Conservation (phyloP, 2,113 vertebrate genomes). For the Mobula hypostoma region DNA sequence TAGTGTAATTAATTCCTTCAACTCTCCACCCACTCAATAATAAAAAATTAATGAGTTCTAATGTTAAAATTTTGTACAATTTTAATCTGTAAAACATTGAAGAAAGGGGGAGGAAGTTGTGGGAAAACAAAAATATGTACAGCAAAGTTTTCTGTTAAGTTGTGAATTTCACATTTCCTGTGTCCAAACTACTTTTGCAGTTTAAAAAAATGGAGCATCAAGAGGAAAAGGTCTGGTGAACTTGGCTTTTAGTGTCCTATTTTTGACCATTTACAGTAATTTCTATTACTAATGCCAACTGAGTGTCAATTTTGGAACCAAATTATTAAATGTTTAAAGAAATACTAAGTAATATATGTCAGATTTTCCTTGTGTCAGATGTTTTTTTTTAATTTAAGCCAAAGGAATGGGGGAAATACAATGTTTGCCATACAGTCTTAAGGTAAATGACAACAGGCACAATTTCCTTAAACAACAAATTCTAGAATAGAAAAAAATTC, state of each 20-base stretch:
- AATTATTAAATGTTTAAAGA: slow-evolving; percentile 29
- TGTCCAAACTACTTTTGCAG: background rate
- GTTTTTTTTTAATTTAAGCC: background rate
- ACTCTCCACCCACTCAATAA: background rate
- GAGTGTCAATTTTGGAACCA: slow-evolving; percentile 18
- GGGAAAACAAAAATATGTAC: background rate
- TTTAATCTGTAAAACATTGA: background rate
- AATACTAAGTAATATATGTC: background rate
- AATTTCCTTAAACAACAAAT: background rate
- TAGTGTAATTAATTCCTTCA: slow-evolving; percentile 16
- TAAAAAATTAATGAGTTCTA: background rate
- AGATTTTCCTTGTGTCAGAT: slow-evolving; percentile 26
- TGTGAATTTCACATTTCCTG: slow-evolving; percentile 1
- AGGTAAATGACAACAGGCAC: background rate
- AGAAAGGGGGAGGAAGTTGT: background rate
- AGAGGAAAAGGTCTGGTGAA: background rate
- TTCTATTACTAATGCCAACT: slow-evolving; percentile 16
- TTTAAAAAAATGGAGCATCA: background rate
- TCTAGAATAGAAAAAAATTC: background rate
- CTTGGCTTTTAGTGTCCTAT: background rate
- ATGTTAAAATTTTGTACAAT: background rate
- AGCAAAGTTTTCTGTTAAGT: background rate
- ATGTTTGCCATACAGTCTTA: background rate
- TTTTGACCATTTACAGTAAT: background rate
- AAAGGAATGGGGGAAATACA: background rate